These are phyloP conservation scores for Helarctos malayanus DNA, from an alignment of 2,797 vertebrate genomes.

Conservation along the genomic window DNA sequence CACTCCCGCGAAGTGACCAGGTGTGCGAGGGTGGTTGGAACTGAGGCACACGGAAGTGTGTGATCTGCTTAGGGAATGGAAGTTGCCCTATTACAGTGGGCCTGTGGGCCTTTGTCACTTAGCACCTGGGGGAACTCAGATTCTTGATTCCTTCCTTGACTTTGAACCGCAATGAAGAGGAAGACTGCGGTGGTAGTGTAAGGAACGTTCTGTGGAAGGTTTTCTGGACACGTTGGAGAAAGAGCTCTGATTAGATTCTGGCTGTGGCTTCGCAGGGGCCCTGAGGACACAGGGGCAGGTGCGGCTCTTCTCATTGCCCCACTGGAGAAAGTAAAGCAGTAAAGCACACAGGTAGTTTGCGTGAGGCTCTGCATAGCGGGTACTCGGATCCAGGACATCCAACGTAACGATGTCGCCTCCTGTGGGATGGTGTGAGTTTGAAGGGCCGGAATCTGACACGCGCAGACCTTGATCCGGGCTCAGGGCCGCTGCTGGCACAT, in stretches of 20 bases:
- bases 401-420: background rate
- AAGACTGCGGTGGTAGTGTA: background rate
- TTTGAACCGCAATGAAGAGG: background rate
- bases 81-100: background rate
- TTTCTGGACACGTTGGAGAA: background rate
- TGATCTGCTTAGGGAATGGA: slow-evolving; percentile 11
- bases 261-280: background rate
- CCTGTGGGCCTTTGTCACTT: background rate
- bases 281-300: background rate
- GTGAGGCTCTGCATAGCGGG: background rate
- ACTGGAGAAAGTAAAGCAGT: background rate
- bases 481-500: background rate
- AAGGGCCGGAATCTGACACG: background rate
- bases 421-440: background rate
- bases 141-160: slow-evolving; percentile 23
- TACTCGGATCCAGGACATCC: background rate
- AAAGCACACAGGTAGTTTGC: background rate
- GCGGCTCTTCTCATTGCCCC: background rate
- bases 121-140: background rate
- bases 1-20: background rate
- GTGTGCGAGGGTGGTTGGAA: background rate
- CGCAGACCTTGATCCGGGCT: background rate
- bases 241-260: background rate
- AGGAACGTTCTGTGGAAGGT: background rate
- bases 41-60: background rate